These are phyloP conservation scores for Arctocebus calabarensis DNA, from an alignment of 2,797 vertebrate genomes.

Conservation along the genomic window DNA sequence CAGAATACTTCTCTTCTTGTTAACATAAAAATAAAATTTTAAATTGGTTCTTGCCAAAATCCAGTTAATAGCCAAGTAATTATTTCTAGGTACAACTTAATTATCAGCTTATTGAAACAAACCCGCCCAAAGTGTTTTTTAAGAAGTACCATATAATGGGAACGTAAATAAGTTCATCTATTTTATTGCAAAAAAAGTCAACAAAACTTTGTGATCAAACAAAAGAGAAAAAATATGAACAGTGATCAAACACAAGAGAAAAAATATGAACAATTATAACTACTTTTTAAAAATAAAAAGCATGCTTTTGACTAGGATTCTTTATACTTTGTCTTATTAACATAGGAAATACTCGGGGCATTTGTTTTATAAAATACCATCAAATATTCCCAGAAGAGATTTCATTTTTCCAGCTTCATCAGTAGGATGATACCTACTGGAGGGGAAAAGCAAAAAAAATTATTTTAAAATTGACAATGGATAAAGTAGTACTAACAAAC, in stretches of 20 bases:
- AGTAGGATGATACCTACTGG: slow-evolving; percentile 82
- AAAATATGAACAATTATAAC: slow-evolving; percentile 44
- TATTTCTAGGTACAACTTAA: slow-evolving; percentile 63
- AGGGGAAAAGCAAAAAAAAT: slow-evolving; percentile 71
- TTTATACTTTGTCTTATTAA: slow-evolving; percentile 54
- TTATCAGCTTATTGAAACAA: slow-evolving; percentile 60
- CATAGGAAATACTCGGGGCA: neutral
- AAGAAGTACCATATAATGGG: slow-evolving; percentile 59
- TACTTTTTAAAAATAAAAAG: slow-evolving; percentile 66
- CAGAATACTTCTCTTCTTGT: slow-evolving; percentile 35
- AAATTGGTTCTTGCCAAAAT: slow-evolving; percentile 46
- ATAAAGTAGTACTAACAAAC: slow-evolving; percentile 18
- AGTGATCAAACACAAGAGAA: too few species aligned
- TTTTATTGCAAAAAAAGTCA: slow-evolving; percentile 52
- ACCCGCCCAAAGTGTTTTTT: slow-evolving; percentile 51
- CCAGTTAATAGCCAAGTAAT: slow-evolving; percentile 60
- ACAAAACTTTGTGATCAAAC: slow-evolving; percentile 65
- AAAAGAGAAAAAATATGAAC: slow-evolving; percentile 58
- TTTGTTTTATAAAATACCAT: slow-evolving; percentile 93
- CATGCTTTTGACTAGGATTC: slow-evolving; percentile 28
- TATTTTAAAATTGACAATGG: slow-evolving; percentile 65
- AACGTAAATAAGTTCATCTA: slow-evolving; percentile 54
- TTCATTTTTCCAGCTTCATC: slow-evolving; percentile 90
- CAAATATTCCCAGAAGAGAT: slow-evolving; percentile 95
- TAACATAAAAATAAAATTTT: slow-evolving; percentile 56